These are phyloP conservation scores for Coleophora deauratella DNA, from an alignment of 2,888 invertebrate species.

Conservation along the genomic window DNA sequence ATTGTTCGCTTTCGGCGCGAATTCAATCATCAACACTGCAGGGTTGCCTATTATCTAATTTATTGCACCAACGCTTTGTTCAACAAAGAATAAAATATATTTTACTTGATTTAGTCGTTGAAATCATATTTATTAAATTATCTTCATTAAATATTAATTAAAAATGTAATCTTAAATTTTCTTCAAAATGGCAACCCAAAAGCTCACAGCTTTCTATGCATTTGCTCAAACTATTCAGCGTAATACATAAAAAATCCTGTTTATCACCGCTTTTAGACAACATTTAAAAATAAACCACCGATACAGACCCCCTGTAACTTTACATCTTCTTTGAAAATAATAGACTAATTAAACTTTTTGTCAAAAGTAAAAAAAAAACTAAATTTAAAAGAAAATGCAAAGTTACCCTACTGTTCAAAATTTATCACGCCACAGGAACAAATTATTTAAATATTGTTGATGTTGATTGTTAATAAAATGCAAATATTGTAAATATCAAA, in stretches of 20 bases:
- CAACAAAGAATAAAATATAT: slow-evolving; percentile 5
- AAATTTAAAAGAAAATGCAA: slow-evolving; percentile 27
- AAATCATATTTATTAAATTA: background rate
- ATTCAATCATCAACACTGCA: slow-evolving; percentile 30
- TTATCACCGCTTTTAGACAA: slow-evolving; percentile 59
- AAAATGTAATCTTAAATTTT: background rate
- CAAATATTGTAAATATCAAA: slow-evolving; percentile 83
- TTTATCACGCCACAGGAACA: slow-evolving; percentile 69
- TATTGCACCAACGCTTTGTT: too few relatives aligned
- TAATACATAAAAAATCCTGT: slow-evolving; percentile 31
- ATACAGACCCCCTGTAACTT: slow-evolving; percentile 46
- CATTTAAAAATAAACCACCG: slow-evolving; percentile 48
- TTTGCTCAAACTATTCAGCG: slow-evolving; percentile 60
- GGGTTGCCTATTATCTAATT: slow-evolving; percentile 42
- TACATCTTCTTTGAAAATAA: slow-evolving; percentile 35
- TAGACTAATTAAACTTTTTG: slow-evolving; percentile 6
- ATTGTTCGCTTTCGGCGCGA: slow-evolving; percentile 32
- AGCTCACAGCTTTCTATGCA: slow-evolving; percentile 70
- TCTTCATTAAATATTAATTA: background rate
- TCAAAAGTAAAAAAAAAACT: background rate
- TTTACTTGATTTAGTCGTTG: slow-evolving; percentile 1
- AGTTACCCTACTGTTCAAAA: slow-evolving; percentile 60
- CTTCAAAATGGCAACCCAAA: slow-evolving; percentile 41
- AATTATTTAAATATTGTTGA: slow-evolving; percentile 82
- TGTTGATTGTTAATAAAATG: slow-evolving; percentile 86